These are phyloP conservation scores for Potamilus streckersoni DNA, from an alignment of 1,140 invertebrate species.

Conservation along the genomic window DNA sequence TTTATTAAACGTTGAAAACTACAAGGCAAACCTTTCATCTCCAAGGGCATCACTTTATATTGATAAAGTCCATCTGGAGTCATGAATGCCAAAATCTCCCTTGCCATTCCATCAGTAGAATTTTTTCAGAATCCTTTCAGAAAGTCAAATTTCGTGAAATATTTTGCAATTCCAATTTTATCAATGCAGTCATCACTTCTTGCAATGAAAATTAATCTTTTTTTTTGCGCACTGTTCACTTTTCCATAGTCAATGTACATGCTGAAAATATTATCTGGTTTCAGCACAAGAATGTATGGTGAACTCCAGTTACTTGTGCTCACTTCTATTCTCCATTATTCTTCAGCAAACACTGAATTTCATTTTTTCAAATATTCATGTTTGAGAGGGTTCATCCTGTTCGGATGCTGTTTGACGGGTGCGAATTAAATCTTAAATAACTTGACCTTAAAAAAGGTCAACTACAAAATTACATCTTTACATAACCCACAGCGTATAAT, in stretches of 20 bases:
- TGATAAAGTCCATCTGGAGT: constrained; percentile 55
- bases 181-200: constrained; percentile 39
- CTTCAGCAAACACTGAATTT: constrained; percentile 52
- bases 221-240: constrained; percentile 32
- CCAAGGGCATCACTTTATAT: constrained; percentile 57
- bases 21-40: no score
- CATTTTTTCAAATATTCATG: constrained; percentile 55
- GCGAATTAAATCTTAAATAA: no score
- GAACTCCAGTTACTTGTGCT: constrained; percentile 36
- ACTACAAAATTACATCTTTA: no score
- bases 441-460: no score
- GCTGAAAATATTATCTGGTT: constrained; percentile 25
- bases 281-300: constrained; percentile 39
- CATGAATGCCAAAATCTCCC: constrained; percentile 33
- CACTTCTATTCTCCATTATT: constrained; percentile 17
- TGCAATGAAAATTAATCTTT: constrained; percentile 12
- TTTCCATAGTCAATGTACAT: constrained; percentile 34
- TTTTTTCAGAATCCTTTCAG: constrained; percentile 23
- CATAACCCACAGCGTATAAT: no score
- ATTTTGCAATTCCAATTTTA: constrained; percentile 27
- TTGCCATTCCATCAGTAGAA: constrained; percentile 30
- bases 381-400: constrained; percentile 5
- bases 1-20: no score
- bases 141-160: constrained; percentile 14
- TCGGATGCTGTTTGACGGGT: constrained; percentile 35